Conservation (phyloP, 2,113 vertebrate genomes). For the Thamnophis sirtalis region DNA sequence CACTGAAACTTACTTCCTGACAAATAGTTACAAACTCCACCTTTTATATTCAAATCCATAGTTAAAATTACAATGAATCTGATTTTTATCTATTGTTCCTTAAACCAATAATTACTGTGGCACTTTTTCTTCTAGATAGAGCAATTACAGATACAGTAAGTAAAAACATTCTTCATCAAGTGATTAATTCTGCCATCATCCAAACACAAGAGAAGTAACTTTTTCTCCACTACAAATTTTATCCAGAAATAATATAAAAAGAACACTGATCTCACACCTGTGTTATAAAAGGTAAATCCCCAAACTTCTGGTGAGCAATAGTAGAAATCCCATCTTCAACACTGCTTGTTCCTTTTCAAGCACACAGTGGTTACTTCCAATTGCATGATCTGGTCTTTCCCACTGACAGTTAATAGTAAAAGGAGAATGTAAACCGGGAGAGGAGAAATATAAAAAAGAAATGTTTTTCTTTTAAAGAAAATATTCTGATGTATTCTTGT, state of each 20-base stretch:
- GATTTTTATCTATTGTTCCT: constrained; percentile 46
- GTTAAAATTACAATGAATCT: constrained; percentile 53
- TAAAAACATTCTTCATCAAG: constrained; percentile 49
- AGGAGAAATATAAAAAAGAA: constrained; percentile 66
- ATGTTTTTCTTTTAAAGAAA: constrained; percentile 64
- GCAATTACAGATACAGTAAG: constrained; percentile 52
- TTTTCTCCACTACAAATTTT: constrained; percentile 47
- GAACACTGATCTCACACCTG: constrained; percentile 58
- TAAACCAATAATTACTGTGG: constrained; percentile 24
- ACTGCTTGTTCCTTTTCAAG: constrained; percentile 62
- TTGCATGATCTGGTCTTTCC: constrained; percentile 62
- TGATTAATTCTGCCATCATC: constrained; percentile 55
- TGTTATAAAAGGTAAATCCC: constrained; percentile 47
- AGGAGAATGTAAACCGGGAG: constrained; percentile 58
- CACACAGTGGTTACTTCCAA: constrained; percentile 63
- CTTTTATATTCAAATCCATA: constrained; percentile 47
- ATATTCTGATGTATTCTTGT: constrained; percentile 68
- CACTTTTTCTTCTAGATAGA: constrained; percentile 53
- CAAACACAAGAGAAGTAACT: constrained; percentile 55
- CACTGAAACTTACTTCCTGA: background rate
- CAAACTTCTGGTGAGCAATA: constrained; percentile 59
- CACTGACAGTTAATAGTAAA: constrained; percentile 61
- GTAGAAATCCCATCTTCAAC: constrained; percentile 62
- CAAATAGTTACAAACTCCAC: background rate
- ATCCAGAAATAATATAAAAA: constrained; percentile 45